Base-by-base conservation (phyloP, 37 sponge, comb jelly and placozoan species). In the Axinella damicornis region DNA sequence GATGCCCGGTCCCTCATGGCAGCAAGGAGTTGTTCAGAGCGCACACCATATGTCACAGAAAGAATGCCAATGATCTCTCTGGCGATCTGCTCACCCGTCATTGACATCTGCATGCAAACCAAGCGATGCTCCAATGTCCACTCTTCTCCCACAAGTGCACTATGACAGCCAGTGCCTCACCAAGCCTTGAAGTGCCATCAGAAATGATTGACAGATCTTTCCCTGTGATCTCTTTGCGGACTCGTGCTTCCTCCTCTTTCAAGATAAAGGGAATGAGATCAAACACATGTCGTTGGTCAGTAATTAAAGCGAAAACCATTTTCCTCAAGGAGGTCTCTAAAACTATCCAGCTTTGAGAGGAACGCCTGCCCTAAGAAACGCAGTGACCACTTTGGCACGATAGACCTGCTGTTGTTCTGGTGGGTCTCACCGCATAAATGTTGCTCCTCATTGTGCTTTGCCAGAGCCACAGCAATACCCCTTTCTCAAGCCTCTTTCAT, bases 361-460 rank as follows among this genome's bases (percentile, higher is more conserved):
- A 17, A 82, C 63, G n/a, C 62, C 83, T 65, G 84, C 84, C 21
- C 36, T 9, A 21, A 86, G 53, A 24, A 86, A 86, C 12, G 79
- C 17, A 21, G 54, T 70, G 12, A 86, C 53, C n/a, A 86, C 73
- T 21, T 41, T 63, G 22, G 63, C 67, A 28, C 66, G 79, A 41
- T 35, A 79, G 5, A 81, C 81, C 15, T 79, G 79, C 67, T 79
- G 79, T n/a, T 36, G 20, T 15, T 9, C 22, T 39, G 67, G 52
- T 31, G 68, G 56, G 85, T 85, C 37, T 85, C 85, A 39, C 85
- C 85, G 11, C 60, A n/a, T 22, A 76, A 57, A 34, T 85, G 85
- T 12, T 30, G 18, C 62, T 69, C 62, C 0, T 77, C 53, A 53
- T 86, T 78, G 64, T 77, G 33, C 41, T 5, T 46, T 30, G 27